Base-by-base conservation (phyloP, 2,797 vertebrate species). In the Sebastiscus albofasciatus region DNA sequence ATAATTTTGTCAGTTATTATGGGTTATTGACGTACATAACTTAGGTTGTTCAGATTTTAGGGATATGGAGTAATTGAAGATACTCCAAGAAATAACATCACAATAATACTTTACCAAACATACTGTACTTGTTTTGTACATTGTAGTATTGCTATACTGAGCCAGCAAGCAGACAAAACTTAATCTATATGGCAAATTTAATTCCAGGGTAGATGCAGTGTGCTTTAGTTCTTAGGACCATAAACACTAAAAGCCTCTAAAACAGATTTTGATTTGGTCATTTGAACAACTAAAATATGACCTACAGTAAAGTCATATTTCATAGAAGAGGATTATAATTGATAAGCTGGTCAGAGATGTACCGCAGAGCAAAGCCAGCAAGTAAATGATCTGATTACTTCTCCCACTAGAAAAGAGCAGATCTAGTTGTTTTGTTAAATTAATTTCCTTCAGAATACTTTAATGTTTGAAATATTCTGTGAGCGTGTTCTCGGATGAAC, bases 401-500 rank as follows among this genome's bases (percentile, higher is more conserved):
- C 33, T 27, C 36, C 22, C 42, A 34, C 14, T 10, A 33, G 26
- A 20, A 26, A 10, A 54, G 22, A 55, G 34, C 10, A 36, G n/a
- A n/a, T 49, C 3, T 26, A 27, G 34, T 10, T 66, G 22, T 33
- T 8, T 34, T 27, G 54, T 12, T 31, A 6, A 13, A 26, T 67
- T 36, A 3, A 59, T 72, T 65, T 58, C 16, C 26, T 60, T 24
- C 16, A 49, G 1, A 39, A 54, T n/a, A 26, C 33, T 58, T 59
- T 2, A 8, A 60, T 62, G 20, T 66, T 22, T 59, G 10, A 74
- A 74, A 71, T 34, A 14, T 8, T 31, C 11, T 52, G 24, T 73
- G 61, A 61, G 29, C 13, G n/a, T 36, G 34, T 54, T 81, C 46
- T 81, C 8, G 73, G 29, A 64, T 18, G 36, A 80, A 54, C 82